Base-by-base conservation (phyloP, 2,113 vertebrate species). In the Lontra canadensis region DNA sequence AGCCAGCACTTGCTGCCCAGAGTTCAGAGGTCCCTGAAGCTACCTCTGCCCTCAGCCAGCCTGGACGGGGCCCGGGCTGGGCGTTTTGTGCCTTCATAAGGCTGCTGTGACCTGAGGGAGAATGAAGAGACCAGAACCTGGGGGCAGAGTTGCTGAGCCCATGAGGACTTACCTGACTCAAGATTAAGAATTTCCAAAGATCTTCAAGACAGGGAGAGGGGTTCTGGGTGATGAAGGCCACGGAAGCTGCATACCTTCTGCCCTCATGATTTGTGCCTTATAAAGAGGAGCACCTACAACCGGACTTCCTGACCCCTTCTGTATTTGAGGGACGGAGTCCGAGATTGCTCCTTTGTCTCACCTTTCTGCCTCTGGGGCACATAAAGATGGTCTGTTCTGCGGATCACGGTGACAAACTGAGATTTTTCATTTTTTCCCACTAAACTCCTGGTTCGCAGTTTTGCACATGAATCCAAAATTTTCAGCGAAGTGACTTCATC, bases 201-300 rank as follows among this genome's bases (percentile, higher is more conserved):
- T 88, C 88, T 91, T 94, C 55, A 55, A 76, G 85, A 69, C 36
- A 61, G 42, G 44, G 78, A 91, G 80, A 65, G 57, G 36, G 78
- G 61, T 12, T 85, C 79, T 84, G 71, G 39, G 55, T 83, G 88
- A 57, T 11, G 4, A n/a, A 73, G 73, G 65, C 55, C 31, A 65
- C 4, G 31, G 52, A 47, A 39, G 76, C 85, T 55, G n/a, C 57
- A 71, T 3, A 6, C 34, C n/a, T 59, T 92, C 36, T 73, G 47
- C 86, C 85, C 49, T 88, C 71, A 11, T 36, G 76, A 80, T 67
- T 67, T 88, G 93, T 98, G 97, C 97, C 98, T 98, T 98, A 96
- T 23, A 25, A 25, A 31, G n/a, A 67, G 81, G 52, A 84, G 63
- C 44, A 7, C 59, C 86, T 55, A 88, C 80, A 61, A n/a, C 9